Percentiles rank a stretch among this genome's conserved stretches.
Evolutionary conservation across 2,888 invertebrate species (phyloP).

Genomic region (Unio delphinus): DNA sequence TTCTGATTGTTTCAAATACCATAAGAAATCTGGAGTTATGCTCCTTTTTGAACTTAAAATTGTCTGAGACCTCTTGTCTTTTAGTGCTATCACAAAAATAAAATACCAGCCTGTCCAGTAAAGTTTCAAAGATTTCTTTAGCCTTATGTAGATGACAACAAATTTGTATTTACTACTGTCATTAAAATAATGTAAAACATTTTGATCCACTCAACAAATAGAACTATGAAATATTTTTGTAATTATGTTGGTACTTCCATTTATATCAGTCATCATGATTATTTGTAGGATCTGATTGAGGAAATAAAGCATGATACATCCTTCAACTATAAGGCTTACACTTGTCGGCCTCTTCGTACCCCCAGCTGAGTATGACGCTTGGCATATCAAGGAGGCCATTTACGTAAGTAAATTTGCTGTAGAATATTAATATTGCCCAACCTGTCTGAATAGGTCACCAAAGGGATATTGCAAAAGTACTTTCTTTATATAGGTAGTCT

Average conservation of each 20-base stretch:
- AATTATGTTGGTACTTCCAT: not conserved
- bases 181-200: too few relatives aligned
- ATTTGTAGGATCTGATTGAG: constrained; percentile 62
- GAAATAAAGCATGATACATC: constrained; percentile 62
- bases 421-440: not conserved
- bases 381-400: constrained; percentile 66
- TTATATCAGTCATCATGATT: not conserved
- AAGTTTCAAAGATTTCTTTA: too few relatives aligned
- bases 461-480: constrained; percentile 61
- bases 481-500: constrained; percentile 48
- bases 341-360: constrained; percentile 66
- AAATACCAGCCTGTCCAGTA: too few relatives aligned
- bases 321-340: constrained; percentile 60
- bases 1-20: too few relatives aligned
- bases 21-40: too few relatives aligned
- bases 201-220: too few relatives aligned
- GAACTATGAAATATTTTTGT: too few relatives aligned
- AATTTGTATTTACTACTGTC: too few relatives aligned
- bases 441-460: constrained; percentile 45
- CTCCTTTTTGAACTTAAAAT: too few relatives aligned
- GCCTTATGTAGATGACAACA: too few relatives aligned
- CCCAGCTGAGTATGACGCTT: constrained; percentile 69
- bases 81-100: too few relatives aligned
- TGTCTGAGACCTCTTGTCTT: too few relatives aligned
- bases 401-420: constrained; percentile 52